Conservation (phyloP, 2,113 vertebrate species). For the Notiomystis cincta region DNA sequence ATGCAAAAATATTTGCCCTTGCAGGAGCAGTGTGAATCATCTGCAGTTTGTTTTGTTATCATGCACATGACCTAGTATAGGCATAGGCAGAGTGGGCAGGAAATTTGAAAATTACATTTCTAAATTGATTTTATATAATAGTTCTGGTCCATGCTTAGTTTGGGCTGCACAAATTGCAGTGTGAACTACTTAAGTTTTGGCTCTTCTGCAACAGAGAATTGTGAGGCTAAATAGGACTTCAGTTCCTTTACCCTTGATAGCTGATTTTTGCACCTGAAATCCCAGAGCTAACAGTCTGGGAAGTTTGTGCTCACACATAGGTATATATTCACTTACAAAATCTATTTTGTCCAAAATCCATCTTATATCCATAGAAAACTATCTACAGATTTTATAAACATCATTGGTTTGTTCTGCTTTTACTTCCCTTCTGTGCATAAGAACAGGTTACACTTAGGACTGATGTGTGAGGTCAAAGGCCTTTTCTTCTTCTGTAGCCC, state of each 20-base stretch:
- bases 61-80: not conserved
- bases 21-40: not conserved
- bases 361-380: not conserved
- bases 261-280: not conserved
- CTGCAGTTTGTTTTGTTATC: not conserved
- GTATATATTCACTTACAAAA: not conserved
- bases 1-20: not conserved
- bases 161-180: not conserved
- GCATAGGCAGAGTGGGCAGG: not conserved
- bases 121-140: not conserved
- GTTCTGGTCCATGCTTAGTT: not conserved
- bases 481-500: not conserved
- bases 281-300: not conserved
- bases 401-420: not conserved
- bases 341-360: not conserved
- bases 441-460: not conserved
- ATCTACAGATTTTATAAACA: not conserved
- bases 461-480: not conserved
- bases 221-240: not conserved
- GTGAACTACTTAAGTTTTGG: not conserved
- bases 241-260: not conserved
- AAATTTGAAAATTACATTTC: not conserved
- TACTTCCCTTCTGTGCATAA: not conserved
- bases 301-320: not conserved
- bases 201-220: not conserved